These are phyloP conservation scores for Aphyosemion australe DNA, from an alignment of 2,113 vertebrate genomes.

Conservation along the genomic window DNA sequence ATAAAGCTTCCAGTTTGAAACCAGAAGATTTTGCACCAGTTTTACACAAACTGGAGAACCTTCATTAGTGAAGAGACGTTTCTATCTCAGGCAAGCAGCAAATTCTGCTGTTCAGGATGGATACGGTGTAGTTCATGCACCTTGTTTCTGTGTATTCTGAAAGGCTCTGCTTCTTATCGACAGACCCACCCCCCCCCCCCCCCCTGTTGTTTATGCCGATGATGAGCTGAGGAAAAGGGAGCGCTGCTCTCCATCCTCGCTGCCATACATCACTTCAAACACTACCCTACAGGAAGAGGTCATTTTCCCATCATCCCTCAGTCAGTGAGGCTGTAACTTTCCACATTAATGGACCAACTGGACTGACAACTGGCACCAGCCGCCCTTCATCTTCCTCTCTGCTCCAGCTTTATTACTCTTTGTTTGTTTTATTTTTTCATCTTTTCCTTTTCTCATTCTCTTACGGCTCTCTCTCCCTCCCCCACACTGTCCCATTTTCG, in stretches of 20 bases:
- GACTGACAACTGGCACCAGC: constrained; percentile 61
- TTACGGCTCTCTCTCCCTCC: constrained; percentile 12
- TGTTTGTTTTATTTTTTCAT: constrained; percentile 45
- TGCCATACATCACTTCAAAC: constrained; percentile 73
- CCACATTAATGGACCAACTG: constrained; percentile 71
- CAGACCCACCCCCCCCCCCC: no score
- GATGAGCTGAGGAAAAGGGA: constrained; percentile 51
- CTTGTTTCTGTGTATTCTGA: constrained; percentile 17
- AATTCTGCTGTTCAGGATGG: neutral
- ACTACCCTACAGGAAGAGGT: constrained; percentile 52
- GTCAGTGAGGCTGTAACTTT: constrained; percentile 68
- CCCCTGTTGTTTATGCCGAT: constrained; percentile 64
- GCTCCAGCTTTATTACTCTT: constrained; percentile 40
- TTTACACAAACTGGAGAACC: no score
- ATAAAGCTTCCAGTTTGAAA: no score
- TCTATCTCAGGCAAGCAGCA: neutral
- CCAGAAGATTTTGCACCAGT: no score
- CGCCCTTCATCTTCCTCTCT: constrained; percentile 30
- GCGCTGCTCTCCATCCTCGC: constrained; percentile 51
- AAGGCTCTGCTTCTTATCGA: constrained; percentile 23
- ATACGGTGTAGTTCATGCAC: neutral
- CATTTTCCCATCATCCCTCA: constrained; percentile 73
- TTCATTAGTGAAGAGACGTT: neutral
- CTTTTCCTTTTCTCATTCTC: constrained; percentile 3
- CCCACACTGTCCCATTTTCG: constrained; percentile 25